Base-by-base conservation (phyloP, 2,113 vertebrate genomes). In the Upupa epops region DNA sequence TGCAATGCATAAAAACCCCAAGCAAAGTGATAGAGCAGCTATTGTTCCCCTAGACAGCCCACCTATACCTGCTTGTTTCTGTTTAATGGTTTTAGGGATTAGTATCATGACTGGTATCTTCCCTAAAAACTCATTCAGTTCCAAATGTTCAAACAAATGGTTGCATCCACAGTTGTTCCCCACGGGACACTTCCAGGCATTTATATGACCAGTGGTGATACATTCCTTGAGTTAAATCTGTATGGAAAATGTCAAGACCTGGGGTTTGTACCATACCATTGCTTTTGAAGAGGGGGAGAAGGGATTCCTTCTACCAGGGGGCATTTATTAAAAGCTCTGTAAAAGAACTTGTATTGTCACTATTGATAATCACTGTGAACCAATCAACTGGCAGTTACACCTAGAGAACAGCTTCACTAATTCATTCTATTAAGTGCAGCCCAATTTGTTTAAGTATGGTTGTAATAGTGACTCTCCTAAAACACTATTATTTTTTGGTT, bases 361-460 rank as follows among this genome's bases (percentile, higher is more conserved):
- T 48, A 36, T 54, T 59, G 40, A 42, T 90, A 85, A 71, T 84
- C 48, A 37, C 51, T 91, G 71, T 73, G 86, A 87, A 48, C 31
- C 31, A 42, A 92, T 61, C 13, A 54, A 66, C 78, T 66, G 70
- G 61, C 55, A 82, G 68, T 93, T 93, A 88, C 10, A 66, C 80
- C 56, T 94, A 51, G 69, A 94, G 56, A 51, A 60, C 70, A 94
- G 37, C 36, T 93, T 93, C 63, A 63, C 56, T 94, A 58, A 93
- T 91, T 93, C 88, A 91, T 78, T 87, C 59, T 86, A 13, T 72
- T 11, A 93, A 81, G 42, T 83, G 58, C 37, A 78, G 28, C 34
- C 45, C n/a, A 84, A 1, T 91, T 83, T 85, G 68, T 80, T 81
- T 77, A 86, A 78, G 24, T 87, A 75, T 56, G 58, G 86, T 72